These are phyloP conservation scores for Luperina testacea DNA, from an alignment of 2,888 invertebrate species.

Conservation along the genomic window DNA sequence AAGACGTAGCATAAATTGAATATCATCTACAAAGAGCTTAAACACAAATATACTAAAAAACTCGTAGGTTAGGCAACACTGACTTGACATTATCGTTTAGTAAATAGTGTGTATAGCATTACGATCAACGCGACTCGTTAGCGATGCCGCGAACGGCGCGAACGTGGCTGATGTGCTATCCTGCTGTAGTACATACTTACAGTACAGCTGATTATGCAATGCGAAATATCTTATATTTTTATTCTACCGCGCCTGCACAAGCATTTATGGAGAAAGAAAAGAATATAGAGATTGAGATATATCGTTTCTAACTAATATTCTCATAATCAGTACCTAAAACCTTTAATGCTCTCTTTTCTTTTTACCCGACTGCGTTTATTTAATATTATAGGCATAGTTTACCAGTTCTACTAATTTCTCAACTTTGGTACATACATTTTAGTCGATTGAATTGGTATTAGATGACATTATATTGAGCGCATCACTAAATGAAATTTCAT, in stretches of 20 bases:
- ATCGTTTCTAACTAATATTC: background rate
- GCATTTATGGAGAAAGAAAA: background rate
- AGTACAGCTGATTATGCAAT: background rate
- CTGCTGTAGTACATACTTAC: background rate
- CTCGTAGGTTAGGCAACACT: background rate
- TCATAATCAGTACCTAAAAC: background rate
- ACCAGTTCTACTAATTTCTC: background rate
- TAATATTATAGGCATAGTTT: too few species aligned
- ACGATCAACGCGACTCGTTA: too few species aligned
- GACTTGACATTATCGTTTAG: background rate
- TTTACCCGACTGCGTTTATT: too few species aligned
- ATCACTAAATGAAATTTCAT: slow-evolving; percentile 15
- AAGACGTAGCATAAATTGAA: background rate
- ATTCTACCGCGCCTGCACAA: background rate
- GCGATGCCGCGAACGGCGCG: too few species aligned
- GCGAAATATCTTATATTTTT: background rate
- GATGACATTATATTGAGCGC: background rate
- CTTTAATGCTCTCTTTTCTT: too few species aligned
- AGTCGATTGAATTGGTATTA: background rate
- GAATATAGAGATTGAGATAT: background rate
- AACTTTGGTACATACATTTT: background rate
- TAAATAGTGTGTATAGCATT: too few species aligned
- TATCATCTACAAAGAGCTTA: too few species aligned
- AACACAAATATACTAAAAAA: background rate
- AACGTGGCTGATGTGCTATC: too few species aligned